Evolutionary conservation across 2,113 vertebrate species (phyloP), one percentile per base, ranked within the genome.

Genomic region (Nettapus auritus): DNA sequence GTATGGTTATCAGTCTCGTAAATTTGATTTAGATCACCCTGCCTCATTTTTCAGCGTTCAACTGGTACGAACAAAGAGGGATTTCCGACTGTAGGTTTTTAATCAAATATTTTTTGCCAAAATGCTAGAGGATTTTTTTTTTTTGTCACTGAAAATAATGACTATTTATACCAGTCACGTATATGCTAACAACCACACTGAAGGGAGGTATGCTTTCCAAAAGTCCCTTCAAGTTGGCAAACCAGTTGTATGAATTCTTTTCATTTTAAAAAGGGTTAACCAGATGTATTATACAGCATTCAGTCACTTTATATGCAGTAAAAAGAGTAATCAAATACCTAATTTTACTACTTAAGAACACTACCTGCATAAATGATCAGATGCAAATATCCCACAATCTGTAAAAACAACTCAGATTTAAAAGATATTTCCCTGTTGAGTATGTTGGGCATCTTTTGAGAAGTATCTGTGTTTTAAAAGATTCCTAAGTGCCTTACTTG

Each of bases 11-110:
- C 82, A 86, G 68, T 89, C 90, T 92, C 68, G 22, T 89, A 97
- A 97, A 97, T 94, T 74, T 12, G 5, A 97, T 95, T 95, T 78
- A 86, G 33, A 95, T 96, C 90, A 73, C 66, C 96, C 86, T 66
- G 63, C 56, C 91, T 88, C 79, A 83, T 92, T 89, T 95, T 94
- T 95, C 87, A 93, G 40, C 33, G 53, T 83, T 96, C 87, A 96
- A 82, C 42, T 81, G 68, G 50, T 75, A 89, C 44, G 74, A 95
- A 96, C 57, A 83, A 94, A 89, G 50, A 94, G 66, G 34, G 38
- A 95, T 86, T 94, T 67, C 36, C 50, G 46, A 90, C 90, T 88
- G 57, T 28, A 88, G 82, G 31, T 38, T 95, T 94, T 89, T 13
- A 92, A 80, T 81, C 26, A 82, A 80, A 62, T 21, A 16, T 42